Conservation (phyloP, 1,140 invertebrate species). For the Mya arenaria region DNA sequence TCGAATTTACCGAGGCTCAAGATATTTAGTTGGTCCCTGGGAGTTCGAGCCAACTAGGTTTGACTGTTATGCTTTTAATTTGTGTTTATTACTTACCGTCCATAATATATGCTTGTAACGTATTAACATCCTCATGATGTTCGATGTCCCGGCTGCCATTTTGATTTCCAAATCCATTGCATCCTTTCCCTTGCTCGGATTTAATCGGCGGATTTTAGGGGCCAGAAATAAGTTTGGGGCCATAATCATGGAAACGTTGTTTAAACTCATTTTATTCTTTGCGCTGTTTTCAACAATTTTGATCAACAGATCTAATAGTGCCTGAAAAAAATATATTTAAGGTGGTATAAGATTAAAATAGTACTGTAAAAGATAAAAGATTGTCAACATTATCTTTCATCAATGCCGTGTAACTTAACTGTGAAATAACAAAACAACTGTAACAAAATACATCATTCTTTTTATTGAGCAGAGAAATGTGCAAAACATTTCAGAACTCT, state of each 20-base stretch:
- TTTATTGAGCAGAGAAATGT: too few species aligned
- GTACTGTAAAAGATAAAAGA: background rate
- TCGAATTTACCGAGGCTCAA: too few species aligned
- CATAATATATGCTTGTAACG: slow-evolving; percentile 88
- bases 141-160: slow-evolving; percentile 91
- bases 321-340: slow-evolving; percentile 80
- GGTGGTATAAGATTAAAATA: background rate
- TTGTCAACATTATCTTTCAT: too few species aligned
- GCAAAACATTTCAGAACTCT: too few species aligned
- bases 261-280: slow-evolving; percentile 93
- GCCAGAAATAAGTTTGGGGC: slow-evolving; percentile 95
- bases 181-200: slow-evolving; percentile 64
- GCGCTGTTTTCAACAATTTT: slow-evolving; percentile 87
- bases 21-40: background rate
- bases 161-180: slow-evolving; percentile 85
- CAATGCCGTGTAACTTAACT: too few species aligned
- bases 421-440: too few species aligned
- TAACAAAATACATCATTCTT: too few species aligned
- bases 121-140: slow-evolving; percentile 90
- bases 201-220: slow-evolving; percentile 56
- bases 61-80: background rate
- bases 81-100: slow-evolving; percentile 83
- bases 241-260: slow-evolving; percentile 96
- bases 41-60: background rate
- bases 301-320: slow-evolving; percentile 89